Conservation (phyloP, 2,797 vertebrate genomes). For the Cheirogaleus major region DNA sequence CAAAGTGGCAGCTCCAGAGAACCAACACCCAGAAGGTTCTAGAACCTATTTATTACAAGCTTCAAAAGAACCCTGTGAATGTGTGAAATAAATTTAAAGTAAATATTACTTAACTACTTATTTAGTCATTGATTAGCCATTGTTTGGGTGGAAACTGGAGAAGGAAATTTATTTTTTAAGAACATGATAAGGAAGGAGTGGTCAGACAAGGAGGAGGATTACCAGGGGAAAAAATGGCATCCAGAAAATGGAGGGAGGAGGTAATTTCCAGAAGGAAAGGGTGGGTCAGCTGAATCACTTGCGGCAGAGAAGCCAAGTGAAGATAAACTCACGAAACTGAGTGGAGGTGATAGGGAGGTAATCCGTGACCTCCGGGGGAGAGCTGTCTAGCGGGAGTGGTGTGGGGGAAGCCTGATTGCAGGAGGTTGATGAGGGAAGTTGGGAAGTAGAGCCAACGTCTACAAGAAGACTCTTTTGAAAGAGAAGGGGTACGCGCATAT, state of each 20-base stretch:
- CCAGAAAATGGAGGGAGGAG: background rate
- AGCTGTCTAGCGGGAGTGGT: background rate
- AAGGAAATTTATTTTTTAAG: background rate
- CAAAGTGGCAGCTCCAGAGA: background rate
- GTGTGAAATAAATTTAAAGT: background rate
- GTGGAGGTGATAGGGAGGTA: background rate
- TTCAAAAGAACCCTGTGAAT: background rate
- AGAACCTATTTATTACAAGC: background rate
- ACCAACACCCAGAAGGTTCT: background rate
- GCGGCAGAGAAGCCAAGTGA: background rate
- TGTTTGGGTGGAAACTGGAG: conserved; percentile 7
- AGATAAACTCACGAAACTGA: background rate
- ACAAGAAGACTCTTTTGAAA: background rate
- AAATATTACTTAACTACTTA: background rate
- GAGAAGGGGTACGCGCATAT: background rate
- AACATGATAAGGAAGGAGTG: conserved; percentile 5
- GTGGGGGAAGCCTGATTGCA: background rate
- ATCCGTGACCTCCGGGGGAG: background rate
- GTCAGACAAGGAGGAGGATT: background rate
- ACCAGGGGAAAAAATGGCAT: background rate
- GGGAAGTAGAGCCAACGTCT: background rate
- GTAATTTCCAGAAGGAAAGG: conserved; percentile 24
- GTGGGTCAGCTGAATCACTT: background rate
- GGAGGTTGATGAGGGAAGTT: background rate
- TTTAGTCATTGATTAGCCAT: background rate